Conservation (phyloP, 2,888 invertebrate genomes). For the Spodoptera littoralis region DNA sequence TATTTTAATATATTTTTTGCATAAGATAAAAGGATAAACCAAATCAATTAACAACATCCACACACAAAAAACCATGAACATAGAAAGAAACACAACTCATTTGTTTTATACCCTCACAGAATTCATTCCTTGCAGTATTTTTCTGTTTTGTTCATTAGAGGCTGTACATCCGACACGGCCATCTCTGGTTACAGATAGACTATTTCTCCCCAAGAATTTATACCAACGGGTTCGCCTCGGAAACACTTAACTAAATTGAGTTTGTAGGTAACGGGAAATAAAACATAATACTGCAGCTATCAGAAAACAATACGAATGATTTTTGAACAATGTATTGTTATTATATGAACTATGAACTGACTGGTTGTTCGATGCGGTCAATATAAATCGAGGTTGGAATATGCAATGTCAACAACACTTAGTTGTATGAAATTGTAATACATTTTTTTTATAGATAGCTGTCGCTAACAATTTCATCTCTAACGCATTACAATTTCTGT, state of each 20-base stretch:
- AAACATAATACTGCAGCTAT: conserved; percentile 24
- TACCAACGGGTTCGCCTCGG: conserved; percentile 12
- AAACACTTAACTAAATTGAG: conserved; percentile 47
- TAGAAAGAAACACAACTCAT: not conserved
- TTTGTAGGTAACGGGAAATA: conserved; percentile 23
- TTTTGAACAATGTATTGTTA: conserved; percentile 13
- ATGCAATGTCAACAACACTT: too few relatives aligned
- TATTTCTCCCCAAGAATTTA: conserved; percentile 24
- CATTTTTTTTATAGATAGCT: too few relatives aligned
- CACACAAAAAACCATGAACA: too few relatives aligned
- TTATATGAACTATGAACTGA: too few relatives aligned
- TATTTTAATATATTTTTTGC: too few relatives aligned
- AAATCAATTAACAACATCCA: too few relatives aligned
- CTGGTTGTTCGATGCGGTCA: too few relatives aligned
- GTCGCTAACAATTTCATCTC: too few relatives aligned
- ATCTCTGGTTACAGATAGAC: conserved; percentile 22
- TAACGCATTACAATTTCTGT: too few relatives aligned
- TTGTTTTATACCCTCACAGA: not conserved
- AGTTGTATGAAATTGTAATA: too few relatives aligned
- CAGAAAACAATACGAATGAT: conserved; percentile 6
- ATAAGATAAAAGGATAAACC: too few relatives aligned
- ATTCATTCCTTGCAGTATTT: conserved; percentile 3
- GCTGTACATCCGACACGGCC: conserved; percentile 23
- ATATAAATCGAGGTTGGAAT: too few relatives aligned
- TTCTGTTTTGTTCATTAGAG: conserved; percentile 32